Evolutionary conservation across 1,140 invertebrate species (phyloP), one percentile per base, ranked within the genome.

Genomic region (Xylocopa sonorina): DNA sequence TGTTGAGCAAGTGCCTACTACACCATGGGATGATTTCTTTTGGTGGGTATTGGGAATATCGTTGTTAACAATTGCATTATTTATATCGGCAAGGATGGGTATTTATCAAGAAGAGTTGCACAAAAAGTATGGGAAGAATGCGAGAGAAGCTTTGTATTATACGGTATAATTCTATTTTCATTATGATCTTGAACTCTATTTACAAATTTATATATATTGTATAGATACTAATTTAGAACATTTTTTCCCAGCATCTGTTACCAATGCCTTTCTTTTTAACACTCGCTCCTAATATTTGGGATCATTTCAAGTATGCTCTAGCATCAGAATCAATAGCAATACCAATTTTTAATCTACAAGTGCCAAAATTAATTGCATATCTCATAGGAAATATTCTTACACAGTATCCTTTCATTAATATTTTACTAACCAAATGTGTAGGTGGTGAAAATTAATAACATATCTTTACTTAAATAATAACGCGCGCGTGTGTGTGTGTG

Each of bases 91-190:
- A 9, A 94, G 97, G 77, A 98, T 99, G 97, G 99, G 99, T 3
- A 98, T 99, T 78, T 99, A 97, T 91, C 99, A 99, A 93, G 98
- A 99, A 93, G 95, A 95, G 12, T 92, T 99, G 6, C 98, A 98
- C 89, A 93, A 93, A 76, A 95, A 95, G 74, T 96, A 97, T 93
- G 99, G 99, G 66, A 99, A 99, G 93, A 96, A 99, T 94, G 97
- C 99, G 0, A 94, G 95, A 83, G 99, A 99, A 93, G 98, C 98
- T 21, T 93, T 99, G 16, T 99, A 96, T 93, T 99, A 97, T 89
- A 98, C 98, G 81, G 95, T 95, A 92, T 91, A 90, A 14, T 24
- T 16, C 34, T 34, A 0, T n/a, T 7, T 43, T 38, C 38, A 48
- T 78, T 46, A 1, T 9, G 9, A 50, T 34, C 9, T 3, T 51